Evolutionary conservation across 2,113 vertebrate species (phyloP), one percentile per base, ranked within the genome.

Genomic region (Oreotragus oreotragus): DNA sequence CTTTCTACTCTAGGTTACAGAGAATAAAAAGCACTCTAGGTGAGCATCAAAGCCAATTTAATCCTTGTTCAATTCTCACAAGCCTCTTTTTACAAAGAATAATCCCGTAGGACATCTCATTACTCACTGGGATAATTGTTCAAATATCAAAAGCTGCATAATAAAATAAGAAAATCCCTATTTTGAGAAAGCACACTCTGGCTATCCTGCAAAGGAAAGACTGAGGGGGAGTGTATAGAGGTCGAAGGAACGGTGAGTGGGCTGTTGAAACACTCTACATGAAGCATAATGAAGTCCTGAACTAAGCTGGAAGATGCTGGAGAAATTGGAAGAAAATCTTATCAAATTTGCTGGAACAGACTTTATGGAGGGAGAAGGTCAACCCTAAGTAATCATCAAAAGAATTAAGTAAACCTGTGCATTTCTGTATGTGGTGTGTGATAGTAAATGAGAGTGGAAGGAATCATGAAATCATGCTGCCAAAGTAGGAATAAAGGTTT

Each of bases 91-190:
- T 66, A 12, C 43, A 62, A 96, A 95, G 12, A 60, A 25, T 21
- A 7, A 33, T 83, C 60, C 84, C 0, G 2, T 45, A 58, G 62
- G 88, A 53, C 17, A 76, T 64, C 80, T 84, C 14, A 13, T 84
- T 90, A 76, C 51, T 95, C 64, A 43, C 51, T n/a, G 73, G 28
- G 80, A 57, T 96, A 60, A 94, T 90, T 80, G 80, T 73, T 97
- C 84, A 96, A 92, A 43, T 80, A 80, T 64, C 79, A 53, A 94
- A 96, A 70, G 43, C 84, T 33, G 17, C 28, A 21, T 64, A 90
- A 94, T 81, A 64, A 91, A 70, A 84, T 84, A 80, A 77, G 53
- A 85, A 97, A 76, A 43, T 6, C 49, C 21, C 93, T 80, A 58
- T 81, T 76, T 96, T 93, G 86, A 96, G 43, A 47, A 64, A 70